Conservation (phyloP, 1,140 invertebrate species). For the Stegodyphus mimosarum region DNA sequence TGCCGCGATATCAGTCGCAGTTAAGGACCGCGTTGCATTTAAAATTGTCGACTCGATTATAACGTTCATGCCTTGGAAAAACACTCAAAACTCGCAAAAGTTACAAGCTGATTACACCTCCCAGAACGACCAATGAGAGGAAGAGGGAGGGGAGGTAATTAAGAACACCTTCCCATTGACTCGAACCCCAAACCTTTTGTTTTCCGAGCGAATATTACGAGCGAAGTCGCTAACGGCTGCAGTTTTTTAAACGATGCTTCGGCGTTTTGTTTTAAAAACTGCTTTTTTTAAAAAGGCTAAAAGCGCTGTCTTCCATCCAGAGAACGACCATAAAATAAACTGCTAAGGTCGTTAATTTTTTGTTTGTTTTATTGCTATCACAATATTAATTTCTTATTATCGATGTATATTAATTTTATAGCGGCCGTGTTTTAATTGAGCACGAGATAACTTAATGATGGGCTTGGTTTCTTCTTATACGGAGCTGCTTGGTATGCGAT, state of each 20-base stretch:
- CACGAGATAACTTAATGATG: conserved; percentile 54
- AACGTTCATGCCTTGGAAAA: background rate
- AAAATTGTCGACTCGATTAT: conserved; percentile 55
- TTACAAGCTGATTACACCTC: conserved; percentile 30
- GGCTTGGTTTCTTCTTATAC: conserved; percentile 32
- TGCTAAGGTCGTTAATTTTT: conserved; percentile 56
- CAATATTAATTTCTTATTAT: conserved; percentile 60
- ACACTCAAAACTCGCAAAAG: conserved; percentile 36
- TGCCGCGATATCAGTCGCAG: conserved; percentile 34
- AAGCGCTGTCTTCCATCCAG: background rate
- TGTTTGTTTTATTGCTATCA: conserved; percentile 60
- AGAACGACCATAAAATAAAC: conserved; percentile 58
- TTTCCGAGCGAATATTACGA: conserved; percentile 54
- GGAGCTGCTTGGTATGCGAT: background rate
- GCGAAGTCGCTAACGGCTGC: conserved; percentile 23
- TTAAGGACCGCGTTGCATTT: conserved; percentile 35
- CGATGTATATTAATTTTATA: conserved; percentile 60
- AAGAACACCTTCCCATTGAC: conserved; percentile 56
- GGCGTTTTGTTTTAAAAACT: conserved; percentile 54
- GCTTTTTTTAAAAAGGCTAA: conserved; percentile 53
- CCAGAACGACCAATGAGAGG: background rate
- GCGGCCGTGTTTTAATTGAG: conserved; percentile 51
- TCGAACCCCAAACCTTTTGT: conserved; percentile 31
- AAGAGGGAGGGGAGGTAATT: conserved; percentile 10
- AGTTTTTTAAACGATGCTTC: conserved; percentile 53